Percentiles rank a stretch among this genome's conserved stretches.
phyloP scores from a whole-genome alignment of 2,888 invertebrate species.

The Galerucella nymphaeae region DNA sequence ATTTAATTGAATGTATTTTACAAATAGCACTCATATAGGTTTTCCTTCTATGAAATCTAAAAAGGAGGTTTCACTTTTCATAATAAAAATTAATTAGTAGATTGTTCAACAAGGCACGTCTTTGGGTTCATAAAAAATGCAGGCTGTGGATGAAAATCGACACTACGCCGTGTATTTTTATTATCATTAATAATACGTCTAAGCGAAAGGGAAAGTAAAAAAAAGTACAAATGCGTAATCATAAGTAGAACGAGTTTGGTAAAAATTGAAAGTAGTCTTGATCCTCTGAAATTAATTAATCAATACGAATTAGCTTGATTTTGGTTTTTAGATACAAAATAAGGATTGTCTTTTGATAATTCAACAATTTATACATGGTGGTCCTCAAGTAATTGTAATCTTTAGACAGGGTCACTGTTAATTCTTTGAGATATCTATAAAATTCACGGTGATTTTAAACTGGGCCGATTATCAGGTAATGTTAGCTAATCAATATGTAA shows the following conservation, averaged over 20 bases:
- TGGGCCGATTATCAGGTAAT: too few species aligned
- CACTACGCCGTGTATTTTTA: slow-evolving; percentile 26
- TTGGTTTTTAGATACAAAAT: too few species aligned
- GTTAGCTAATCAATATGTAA: too few species aligned
- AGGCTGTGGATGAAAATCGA: slow-evolving; percentile 26
- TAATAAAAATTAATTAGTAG: slow-evolving; percentile 19
- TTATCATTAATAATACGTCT: slow-evolving; percentile 30
- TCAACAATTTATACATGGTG: too few species aligned
- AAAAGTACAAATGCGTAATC: slow-evolving; percentile 7
- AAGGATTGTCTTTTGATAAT: too few species aligned
- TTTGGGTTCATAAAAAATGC: slow-evolving; percentile 19
- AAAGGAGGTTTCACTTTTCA: slow-evolving; percentile 20
- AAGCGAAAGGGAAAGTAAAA: slow-evolving; percentile 27
- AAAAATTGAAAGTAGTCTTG: slow-evolving; percentile 15
- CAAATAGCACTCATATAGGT: neutral
- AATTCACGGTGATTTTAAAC: too few species aligned
- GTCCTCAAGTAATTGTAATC: too few species aligned
- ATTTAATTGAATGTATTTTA: too few species aligned
- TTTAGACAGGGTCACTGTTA: too few species aligned
- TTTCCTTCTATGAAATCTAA: slow-evolving; percentile 4
- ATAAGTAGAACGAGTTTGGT: slow-evolving; percentile 21
- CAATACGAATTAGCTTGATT: neutral
- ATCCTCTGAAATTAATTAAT: neutral
- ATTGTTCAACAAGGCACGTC: slow-evolving; percentile 24
- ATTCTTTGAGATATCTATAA: too few species aligned